Evolutionary conservation across 2,113 vertebrate genomes (phyloP).

Genomic region (Periophthalmus modestus): DNA sequence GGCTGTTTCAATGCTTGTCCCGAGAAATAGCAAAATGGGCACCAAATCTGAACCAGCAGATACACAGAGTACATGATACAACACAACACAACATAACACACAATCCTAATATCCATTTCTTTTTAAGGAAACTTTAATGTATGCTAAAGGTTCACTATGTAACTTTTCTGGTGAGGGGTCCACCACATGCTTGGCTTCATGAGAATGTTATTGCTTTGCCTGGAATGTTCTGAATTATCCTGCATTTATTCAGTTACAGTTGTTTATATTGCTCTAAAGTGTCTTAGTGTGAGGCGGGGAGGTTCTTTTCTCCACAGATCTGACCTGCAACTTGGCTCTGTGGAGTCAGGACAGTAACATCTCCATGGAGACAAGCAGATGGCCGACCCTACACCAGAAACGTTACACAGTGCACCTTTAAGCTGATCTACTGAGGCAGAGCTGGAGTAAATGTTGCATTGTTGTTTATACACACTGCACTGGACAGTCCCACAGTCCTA

Average conservation of each 20-base stretch:
- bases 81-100: neutral
- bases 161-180: neutral
- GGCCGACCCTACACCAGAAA: too few species aligned
- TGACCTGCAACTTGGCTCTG: too few species aligned
- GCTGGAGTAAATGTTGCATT: neutral
- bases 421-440: neutral
- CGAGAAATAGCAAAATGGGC: constrained; percentile 8
- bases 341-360: too few species aligned
- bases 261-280: neutral
- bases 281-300: too few species aligned
- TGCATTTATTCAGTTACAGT: neutral
- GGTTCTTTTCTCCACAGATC: too few species aligned
- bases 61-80: constrained; percentile 1
- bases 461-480: neutral
- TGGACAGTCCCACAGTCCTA: constrained; percentile 2
- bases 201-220: neutral
- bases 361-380: too few species aligned
- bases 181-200: too few species aligned
- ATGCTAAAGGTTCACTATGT: neutral
- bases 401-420: too few species aligned
- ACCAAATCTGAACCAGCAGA: constrained; percentile 73
- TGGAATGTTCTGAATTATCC: neutral
- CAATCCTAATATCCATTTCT: neutral
- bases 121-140: too few species aligned
- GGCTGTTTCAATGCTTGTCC: neutral